These are phyloP conservation scores for Phenganax stokvisi DNA, from an alignment of 92 coral and sea anemone species.

Conservation along the genomic window DNA sequence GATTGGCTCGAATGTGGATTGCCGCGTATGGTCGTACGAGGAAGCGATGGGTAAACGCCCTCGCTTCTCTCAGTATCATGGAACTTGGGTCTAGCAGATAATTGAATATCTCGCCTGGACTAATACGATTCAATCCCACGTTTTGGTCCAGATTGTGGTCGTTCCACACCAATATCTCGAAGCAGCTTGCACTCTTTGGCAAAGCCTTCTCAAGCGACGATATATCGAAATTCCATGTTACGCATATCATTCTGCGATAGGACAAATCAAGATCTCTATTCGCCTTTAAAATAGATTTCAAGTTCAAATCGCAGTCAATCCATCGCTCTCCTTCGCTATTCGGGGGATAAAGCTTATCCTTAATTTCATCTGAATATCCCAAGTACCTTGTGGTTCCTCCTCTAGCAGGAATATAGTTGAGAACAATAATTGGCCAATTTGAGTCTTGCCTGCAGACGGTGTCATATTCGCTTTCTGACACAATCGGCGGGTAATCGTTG, in stretches of 20 bases:
- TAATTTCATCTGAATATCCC: not conserved
- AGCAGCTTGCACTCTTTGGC: not conserved
- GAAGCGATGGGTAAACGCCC: not conserved
- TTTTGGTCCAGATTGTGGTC: not conserved
- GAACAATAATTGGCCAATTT: not conserved
- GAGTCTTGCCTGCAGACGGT: not conserved
- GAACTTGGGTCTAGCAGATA: not conserved
- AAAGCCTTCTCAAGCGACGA: not conserved
- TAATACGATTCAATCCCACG: not conserved
- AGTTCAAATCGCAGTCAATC: not conserved
- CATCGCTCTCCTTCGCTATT: not conserved
- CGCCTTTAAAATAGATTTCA: not conserved
- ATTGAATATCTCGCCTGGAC: constrained; percentile 4
- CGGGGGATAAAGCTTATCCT: not conserved
- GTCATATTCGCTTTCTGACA: constrained; percentile 1
- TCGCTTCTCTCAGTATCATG: not conserved
- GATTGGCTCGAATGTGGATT: too few species aligned
- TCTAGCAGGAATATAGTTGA: not conserved
- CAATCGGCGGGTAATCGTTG: not conserved
- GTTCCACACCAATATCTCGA: not conserved
- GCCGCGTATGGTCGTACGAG: not conserved
- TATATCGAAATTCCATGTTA: not conserved
- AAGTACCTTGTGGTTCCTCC: too few species aligned
- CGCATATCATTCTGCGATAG: not conserved
- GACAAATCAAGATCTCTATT: not conserved